Conservation (phyloP, 2,888 invertebrate genomes). For the Podotricha telesiphe region DNA sequence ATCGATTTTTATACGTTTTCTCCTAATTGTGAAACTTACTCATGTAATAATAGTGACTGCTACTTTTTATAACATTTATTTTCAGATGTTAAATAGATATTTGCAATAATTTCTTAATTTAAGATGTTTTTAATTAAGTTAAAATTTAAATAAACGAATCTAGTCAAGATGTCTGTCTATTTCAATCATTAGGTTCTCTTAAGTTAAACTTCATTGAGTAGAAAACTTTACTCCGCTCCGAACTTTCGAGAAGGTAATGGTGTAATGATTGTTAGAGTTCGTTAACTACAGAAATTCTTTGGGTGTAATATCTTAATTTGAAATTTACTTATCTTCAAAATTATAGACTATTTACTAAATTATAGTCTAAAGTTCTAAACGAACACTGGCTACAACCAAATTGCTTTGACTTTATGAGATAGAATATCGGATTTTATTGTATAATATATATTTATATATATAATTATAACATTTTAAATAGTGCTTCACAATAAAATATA, state of each 20-base stretch:
- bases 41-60: conserved; percentile 15
- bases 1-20: conserved; percentile 6
- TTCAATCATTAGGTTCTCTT: conserved; percentile 32
- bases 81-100: conserved; percentile 3
- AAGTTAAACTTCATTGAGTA: conserved; percentile 28
- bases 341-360: not conserved
- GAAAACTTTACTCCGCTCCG: conserved; percentile 30
- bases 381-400: not conserved
- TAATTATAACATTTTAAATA: too few relatives aligned
- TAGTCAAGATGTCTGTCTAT: conserved; percentile 35
- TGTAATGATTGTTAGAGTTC: conserved; percentile 30
- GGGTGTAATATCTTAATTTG: conserved; percentile 24
- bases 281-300: conserved; percentile 18
- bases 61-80: conserved; percentile 11
- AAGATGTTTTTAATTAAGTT: conserved; percentile 30
- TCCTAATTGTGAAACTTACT: not conserved
- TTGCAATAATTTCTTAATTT: conserved; percentile 20
- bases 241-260: conserved; percentile 30
- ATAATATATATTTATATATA: too few relatives aligned
- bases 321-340: conserved; percentile 14
- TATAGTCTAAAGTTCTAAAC: not conserved
- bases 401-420: not conserved
- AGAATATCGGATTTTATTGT: not conserved
- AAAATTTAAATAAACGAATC: conserved; percentile 40
- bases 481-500: too few relatives aligned